Evolutionary conservation across 2,888 invertebrate genomes (phyloP), one percentile per base, ranked within the genome.

Genomic region (Silvanus unidentatus): DNA sequence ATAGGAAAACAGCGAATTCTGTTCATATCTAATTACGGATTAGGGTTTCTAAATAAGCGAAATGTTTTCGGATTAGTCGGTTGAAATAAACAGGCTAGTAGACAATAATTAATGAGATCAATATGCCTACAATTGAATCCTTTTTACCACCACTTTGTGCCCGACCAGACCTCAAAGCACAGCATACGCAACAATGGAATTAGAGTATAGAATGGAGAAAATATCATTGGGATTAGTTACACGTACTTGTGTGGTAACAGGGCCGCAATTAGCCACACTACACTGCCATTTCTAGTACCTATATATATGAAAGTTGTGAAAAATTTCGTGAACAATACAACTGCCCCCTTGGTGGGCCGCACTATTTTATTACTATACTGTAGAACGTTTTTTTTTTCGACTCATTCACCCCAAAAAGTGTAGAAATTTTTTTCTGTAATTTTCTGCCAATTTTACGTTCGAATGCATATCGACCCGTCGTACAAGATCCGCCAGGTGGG

Each of bases 371-470:
- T n/a, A 32, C 32, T 8, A n/a, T n/a, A 8, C 45, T 52, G 44
- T 54, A 53, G 53, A 52, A 54, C 55, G 55, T 59, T 62, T 59
- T 63, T 64, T 64, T 66, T 63, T 66, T 65, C 61, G 55, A 63
- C 57, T 54, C 16, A 59, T 62, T 60, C 63, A 57, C 58, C 63
- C 64, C 59, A 58, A 55, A 62, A 59, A 57, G 50, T 54, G 49
- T 48, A 53, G 28, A 11, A 11, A 53, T 46, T 61, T 63, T 62
- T 59, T 60, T 56, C 62, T 44, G 55, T 61, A 68, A 69, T 69
- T 69, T 69, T 69, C 68, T 64, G 65, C 61, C 62, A 60, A 69
- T 69, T 69, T 69, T 58, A 69, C 68, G 68, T 59, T 48, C 57
- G 62, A 58, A 54, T 63, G 66, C 54, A 43, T 57, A 9, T 37